Evolutionary conservation across 2,888 invertebrate species (phyloP), one percentile per base, ranked within the genome.

Genomic region (Perizoma affinitatum): DNA sequence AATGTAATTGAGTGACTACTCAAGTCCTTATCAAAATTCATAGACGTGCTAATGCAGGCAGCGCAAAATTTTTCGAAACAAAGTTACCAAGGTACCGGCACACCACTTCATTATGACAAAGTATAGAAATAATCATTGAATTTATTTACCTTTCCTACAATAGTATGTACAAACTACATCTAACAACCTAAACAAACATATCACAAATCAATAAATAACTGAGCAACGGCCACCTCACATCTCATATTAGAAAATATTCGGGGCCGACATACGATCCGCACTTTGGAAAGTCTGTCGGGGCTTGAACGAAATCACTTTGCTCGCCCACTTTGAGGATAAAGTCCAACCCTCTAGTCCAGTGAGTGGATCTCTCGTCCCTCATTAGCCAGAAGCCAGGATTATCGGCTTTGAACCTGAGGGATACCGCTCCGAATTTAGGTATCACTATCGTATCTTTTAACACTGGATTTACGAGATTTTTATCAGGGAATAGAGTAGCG

Each of bases 381-480:
- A 97, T 92, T 84, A 97, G 93, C 97, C 97, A 97, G 72, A 95
- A 96, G 9, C 96, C 96, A 73, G 96, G 96, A 86, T 96, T 96
- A 70, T 95, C 93, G 7, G 96, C 96, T 70, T 94, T 93, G 75
- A 97, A 96, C 61, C 96, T 91, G 41, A 96, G 76, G 3, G 95
- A 95, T 0, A 95, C 95, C 0, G 93, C 95, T 0, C 96, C 95
- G 61, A 94, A 94, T 76, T 93, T 95, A 0, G 96, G 96, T 36
- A 97, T 93, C 1, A 95, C 93, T 57, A 96, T 92, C 0, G 96
- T 96, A 75, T 96, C 96, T 79, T 96, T 97, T 8, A 90, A 64
- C 0, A 95, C 93, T 0, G 96, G 95, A 69, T 93, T 92, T 0
- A 87, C 73, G 0, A 95, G 83, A 74, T 95, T 95, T 67, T 93